Evolutionary conservation across 2,888 invertebrate species (phyloP).

Genomic region (Timema podura): DNA sequence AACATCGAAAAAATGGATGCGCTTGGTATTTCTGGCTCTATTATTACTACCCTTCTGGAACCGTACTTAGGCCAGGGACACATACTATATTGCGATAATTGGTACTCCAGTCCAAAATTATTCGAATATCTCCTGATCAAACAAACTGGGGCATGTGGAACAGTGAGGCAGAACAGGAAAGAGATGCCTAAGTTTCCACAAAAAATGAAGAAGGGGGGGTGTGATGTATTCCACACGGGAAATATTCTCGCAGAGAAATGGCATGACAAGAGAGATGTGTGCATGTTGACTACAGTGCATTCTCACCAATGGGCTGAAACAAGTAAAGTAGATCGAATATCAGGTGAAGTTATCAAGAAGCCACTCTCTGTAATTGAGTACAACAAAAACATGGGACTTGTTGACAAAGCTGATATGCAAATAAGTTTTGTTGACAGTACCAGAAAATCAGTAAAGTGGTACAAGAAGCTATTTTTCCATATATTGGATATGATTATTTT

Average conservation of each 20-base stretch:
- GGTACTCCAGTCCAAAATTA: conserved; percentile 1
- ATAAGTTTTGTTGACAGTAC: conserved; percentile 7
- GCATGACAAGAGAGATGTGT: conserved; percentile 5
- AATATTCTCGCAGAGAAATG: not conserved
- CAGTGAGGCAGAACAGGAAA: conserved; percentile 3
- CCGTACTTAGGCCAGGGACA: conserved; percentile 3
- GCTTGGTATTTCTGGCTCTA: not conserved
- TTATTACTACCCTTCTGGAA: not conserved
- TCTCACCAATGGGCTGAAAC: not conserved
- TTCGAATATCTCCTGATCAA: conserved; percentile 5
- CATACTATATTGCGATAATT: not conserved
- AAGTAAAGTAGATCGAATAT: too few species aligned
- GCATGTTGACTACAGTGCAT: conserved; percentile 1
- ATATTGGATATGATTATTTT: not conserved
- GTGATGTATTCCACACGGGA: not conserved
- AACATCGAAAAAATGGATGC: not conserved
- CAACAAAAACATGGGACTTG: conserved; percentile 2
- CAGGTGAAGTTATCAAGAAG: not conserved
- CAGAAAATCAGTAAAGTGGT: conserved; percentile 5
- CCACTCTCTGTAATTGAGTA: not conserved
- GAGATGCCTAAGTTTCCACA: not conserved
- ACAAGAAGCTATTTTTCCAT: conserved; percentile 9
- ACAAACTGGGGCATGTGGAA: conserved; percentile 9
- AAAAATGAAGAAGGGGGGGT: not conserved
- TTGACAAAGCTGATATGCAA: not conserved